Conservation (phyloP, 1,140 invertebrate species). For the Pogonognathellus flavescens region DNA sequence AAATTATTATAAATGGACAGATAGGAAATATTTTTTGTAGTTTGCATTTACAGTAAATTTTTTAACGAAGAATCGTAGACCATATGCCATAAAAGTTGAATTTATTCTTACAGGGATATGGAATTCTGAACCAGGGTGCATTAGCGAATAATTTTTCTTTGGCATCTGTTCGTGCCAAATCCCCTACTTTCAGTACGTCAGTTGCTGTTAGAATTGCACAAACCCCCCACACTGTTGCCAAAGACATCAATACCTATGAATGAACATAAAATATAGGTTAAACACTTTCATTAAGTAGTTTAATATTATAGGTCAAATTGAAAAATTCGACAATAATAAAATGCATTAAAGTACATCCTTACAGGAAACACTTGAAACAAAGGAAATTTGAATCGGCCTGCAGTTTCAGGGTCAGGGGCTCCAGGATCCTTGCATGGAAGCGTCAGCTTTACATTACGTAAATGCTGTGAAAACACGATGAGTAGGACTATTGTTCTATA, state of each 20-base stretch:
- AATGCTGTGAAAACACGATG: slow-evolving; percentile 86
- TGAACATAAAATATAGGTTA: neutral
- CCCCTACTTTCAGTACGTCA: slow-evolving; percentile 77
- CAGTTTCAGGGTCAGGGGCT: neutral
- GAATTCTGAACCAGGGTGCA: slow-evolving; percentile 86
- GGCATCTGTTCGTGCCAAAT: slow-evolving; percentile 83
- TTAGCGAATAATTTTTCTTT: slow-evolving; percentile 80
- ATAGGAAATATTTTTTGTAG: no score
- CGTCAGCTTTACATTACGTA: slow-evolving; percentile 80
- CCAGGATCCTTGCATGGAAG: slow-evolving; percentile 69
- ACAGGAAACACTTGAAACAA: slow-evolving; percentile 89
- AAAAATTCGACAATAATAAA: neutral
- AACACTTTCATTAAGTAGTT: no score
- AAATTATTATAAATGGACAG: neutral
- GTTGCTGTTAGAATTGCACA: slow-evolving; percentile 81
- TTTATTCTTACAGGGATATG: slow-evolving; percentile 82
- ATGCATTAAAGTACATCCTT: slow-evolving; percentile 68
- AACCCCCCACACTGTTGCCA: slow-evolving; percentile 83
- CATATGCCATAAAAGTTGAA: no score
- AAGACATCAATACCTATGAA: slow-evolving; percentile 82
- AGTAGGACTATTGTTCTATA: slow-evolving; percentile 84
- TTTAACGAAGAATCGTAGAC: neutral
- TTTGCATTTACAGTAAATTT: neutral
- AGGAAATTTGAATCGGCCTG: slow-evolving; percentile 74
- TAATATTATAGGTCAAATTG: no score